Base-by-base conservation (phyloP, 2,113 vertebrate genomes). In the Neogobius melanostomus region DNA sequence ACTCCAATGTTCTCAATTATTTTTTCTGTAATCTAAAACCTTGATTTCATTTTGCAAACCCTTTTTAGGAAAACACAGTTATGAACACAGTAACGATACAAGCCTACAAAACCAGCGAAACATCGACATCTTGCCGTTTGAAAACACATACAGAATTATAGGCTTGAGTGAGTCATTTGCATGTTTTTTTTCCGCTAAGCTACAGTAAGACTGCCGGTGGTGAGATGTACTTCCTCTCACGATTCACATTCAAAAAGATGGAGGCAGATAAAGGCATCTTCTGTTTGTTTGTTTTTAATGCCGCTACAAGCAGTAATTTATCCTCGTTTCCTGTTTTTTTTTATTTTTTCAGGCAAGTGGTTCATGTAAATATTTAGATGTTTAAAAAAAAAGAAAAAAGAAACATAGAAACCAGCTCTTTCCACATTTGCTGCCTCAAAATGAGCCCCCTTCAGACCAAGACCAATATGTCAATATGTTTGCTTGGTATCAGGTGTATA, bases 151-250 rank as follows among this genome's bases (percentile, higher is more conserved):
- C 59, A 61, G 36, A 7, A 59, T 47, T 61, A 83, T 87, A 85
- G 86, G 89, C 87, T 88, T 88, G 71, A 87, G 85, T 88, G 86
- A 86, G 85, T 86, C 81, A 85, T 89, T 88, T 90, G 88, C 89
- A 90, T 89, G 66, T 11, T 86, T 87, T 81, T 86, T 87, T 80
- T 83, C 79, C 66, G 11, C 80, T 85, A 83, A 85, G 91, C 91
- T 91, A 90, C 85, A 91, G 83, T 90, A 89, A 91, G 90, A 92
- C 88, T 90, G 85, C 66, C 85, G 84, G 77, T 79, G 82, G 85
- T 86, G 52, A 76, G 52, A 78, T 74, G 69, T 74, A 8, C 28
- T 84, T 62, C 77, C 74, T 78, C 84, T 89, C 88, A 89, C 83
- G 81, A 77, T 81, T 90, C 72, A 91, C 89, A 90, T 90, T 91